Percentiles rank a stretch among this genome's conserved stretches.
Evolutionary conservation across 30 jellyfish, hydroid and myxozoan species (phyloP).

Genomic region (Pelagia noctiluca): DNA sequence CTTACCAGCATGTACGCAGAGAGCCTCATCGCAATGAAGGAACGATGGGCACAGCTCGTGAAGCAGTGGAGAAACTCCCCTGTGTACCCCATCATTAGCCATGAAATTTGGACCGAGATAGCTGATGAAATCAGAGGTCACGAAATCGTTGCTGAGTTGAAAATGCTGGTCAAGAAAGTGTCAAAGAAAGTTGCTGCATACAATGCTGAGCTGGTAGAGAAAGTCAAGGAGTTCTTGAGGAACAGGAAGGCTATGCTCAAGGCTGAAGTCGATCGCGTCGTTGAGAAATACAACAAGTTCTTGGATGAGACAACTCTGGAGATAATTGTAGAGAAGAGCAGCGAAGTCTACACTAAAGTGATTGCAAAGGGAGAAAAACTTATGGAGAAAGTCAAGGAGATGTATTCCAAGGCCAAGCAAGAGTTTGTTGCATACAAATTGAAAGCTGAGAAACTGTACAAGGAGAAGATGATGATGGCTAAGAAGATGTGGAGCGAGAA

Average conservation of each 20-base stretch:
- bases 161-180: slow-evolving; percentile 15
- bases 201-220: slow-evolving; percentile 11
- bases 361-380: background rate
- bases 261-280: slow-evolving; percentile 36
- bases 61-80: slow-evolving; percentile 74
- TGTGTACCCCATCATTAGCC: slow-evolving; percentile 59
- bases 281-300: slow-evolving; percentile 27
- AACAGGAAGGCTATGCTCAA: slow-evolving; percentile 25
- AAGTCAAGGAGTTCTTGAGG: slow-evolving; percentile 30
- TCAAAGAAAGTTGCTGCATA: background rate
- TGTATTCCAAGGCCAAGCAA: slow-evolving; percentile 17
- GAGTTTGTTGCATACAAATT: slow-evolving; percentile 7
- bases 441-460: slow-evolving; percentile 14
- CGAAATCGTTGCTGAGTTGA: slow-evolving; percentile 74
- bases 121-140: slow-evolving; percentile 81
- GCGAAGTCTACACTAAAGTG: background rate
- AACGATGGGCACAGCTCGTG: slow-evolving; percentile 30
- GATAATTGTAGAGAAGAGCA: slow-evolving; percentile 61
- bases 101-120: slow-evolving; percentile 88
- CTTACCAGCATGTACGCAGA: slow-evolving; percentile 12
- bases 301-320: slow-evolving; percentile 86
- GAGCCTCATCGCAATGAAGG: slow-evolving; percentile 16
- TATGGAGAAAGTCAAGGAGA: slow-evolving; percentile 35
- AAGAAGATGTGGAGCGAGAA: slow-evolving; percentile 27
- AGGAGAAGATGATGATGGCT: slow-evolving; percentile 14